Conservation (phyloP, 2,797 vertebrate genomes). For the Liasis olivaceus region DNA sequence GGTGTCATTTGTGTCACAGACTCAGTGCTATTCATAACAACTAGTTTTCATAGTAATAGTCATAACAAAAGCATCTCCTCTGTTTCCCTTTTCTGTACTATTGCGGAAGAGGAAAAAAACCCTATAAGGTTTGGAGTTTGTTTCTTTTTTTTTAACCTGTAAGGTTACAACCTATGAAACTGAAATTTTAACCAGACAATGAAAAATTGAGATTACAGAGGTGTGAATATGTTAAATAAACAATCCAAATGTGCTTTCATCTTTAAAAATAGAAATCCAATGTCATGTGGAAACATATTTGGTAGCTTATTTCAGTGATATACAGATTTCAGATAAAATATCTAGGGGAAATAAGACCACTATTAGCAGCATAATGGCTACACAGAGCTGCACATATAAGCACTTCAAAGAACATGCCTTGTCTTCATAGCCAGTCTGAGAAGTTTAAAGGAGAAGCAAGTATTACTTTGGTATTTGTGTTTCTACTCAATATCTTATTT, state of each 20-base stretch:
- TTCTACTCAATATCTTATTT: not conserved
- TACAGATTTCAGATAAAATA: not conserved
- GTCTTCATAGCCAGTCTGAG: slow-evolving; percentile 4
- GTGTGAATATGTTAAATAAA: not conserved
- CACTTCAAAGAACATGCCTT: not conserved
- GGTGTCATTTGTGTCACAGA: slow-evolving; percentile 14
- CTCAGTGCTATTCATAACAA: not conserved
- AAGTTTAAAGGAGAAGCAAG: not conserved
- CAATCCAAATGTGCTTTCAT: slow-evolving; percentile 16
- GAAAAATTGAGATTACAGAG: not conserved
- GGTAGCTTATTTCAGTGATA: slow-evolving; percentile 14
- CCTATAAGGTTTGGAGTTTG: too few relatives aligned
- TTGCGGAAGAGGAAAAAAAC: not conserved
- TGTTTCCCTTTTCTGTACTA: slow-evolving; percentile 15
- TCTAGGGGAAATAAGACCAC: slow-evolving; percentile 26
- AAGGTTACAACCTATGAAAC: slow-evolving; percentile 2
- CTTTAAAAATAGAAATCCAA: slow-evolving; percentile 10
- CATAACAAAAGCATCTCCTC: not conserved
- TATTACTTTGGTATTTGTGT: not conserved
- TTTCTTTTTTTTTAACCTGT: too few relatives aligned
- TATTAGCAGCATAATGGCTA: not conserved
- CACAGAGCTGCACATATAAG: not conserved
- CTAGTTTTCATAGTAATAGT: slow-evolving; percentile 28
- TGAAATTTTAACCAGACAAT: slow-evolving; percentile 26
- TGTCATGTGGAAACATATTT: not conserved